These are phyloP conservation scores for Napeogenes inachia DNA, from an alignment of 2,888 invertebrate species.

Conservation along the genomic window DNA sequence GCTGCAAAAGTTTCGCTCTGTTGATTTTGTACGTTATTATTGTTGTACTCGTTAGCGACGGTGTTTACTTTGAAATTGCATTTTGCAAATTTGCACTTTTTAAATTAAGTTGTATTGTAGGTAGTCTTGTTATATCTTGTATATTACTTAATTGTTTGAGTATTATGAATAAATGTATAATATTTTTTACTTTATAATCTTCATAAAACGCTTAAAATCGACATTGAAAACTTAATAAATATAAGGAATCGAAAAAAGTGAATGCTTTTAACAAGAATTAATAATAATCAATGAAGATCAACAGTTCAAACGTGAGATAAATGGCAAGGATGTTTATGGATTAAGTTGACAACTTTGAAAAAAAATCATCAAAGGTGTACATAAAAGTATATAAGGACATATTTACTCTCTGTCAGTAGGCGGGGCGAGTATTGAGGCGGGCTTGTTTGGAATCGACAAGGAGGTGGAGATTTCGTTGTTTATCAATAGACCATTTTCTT, in stretches of 20 bases:
- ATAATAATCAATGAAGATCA: too few species aligned
- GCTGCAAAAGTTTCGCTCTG: conserved; percentile 64
- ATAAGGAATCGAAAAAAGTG: too few species aligned
- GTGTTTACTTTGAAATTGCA: conserved; percentile 20
- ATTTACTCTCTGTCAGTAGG: conserved; percentile 70
- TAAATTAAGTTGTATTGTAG: not conserved
- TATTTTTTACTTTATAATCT: too few species aligned
- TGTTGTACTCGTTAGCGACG: conserved; percentile 40
- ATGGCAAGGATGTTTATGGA: too few species aligned
- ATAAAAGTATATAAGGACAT: conserved; percentile 64
- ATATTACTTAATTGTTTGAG: too few species aligned
- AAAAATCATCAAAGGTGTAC: conserved; percentile 38
- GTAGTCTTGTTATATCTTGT: not conserved
- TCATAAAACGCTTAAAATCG: too few species aligned
- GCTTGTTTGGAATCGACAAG: conserved; percentile 73
- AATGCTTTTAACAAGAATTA: too few species aligned
- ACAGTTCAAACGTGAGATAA: too few species aligned
- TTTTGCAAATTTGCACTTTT: conserved; percentile 1
- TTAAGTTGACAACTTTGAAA: not conserved
- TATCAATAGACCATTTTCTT: conserved; percentile 49
- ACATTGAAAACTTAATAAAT: too few species aligned
- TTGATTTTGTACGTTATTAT: conserved; percentile 63
- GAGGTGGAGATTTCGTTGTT: conserved; percentile 68
- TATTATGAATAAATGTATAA: too few species aligned
- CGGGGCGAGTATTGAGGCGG: conserved; percentile 73